These are phyloP conservation scores for Achroia grisella DNA, from an alignment of 1,140 invertebrate species.

Conservation along the genomic window DNA sequence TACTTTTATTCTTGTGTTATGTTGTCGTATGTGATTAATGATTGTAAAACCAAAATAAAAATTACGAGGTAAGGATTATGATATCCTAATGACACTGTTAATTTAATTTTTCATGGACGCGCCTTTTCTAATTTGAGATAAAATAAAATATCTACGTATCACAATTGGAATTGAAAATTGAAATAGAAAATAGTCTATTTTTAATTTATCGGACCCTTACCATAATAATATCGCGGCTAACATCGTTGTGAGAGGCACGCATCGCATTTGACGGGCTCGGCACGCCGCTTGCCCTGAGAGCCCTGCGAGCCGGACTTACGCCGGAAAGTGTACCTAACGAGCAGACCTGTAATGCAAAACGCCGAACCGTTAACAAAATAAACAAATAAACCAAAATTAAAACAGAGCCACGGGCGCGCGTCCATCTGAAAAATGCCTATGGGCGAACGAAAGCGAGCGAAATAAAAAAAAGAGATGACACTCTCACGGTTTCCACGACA, in stretches of 20 bases:
- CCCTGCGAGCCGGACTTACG: conserved; percentile 73
- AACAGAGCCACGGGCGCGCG: conserved; percentile 44
- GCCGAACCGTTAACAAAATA: conserved; percentile 69
- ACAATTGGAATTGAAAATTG: conserved; percentile 1
- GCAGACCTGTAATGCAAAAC: conserved; percentile 74
- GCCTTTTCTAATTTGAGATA: conserved; percentile 29
- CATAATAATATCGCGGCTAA: conserved; percentile 57
- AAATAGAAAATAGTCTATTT: conserved; percentile 2
- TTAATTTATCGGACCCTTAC: conserved; percentile 50
- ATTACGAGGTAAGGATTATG: conserved; percentile 8
- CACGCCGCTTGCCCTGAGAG: conserved; percentile 66
- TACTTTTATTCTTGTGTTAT: conserved; percentile 7
- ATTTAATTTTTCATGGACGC: conserved; percentile 31
- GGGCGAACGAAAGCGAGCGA: conserved; percentile 58
- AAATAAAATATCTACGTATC: background rate
- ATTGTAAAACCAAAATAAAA: conserved; percentile 10
- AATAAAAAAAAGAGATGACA: conserved; percentile 40
- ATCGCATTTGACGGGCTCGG: conserved; percentile 68
- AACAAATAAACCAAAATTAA: conserved; percentile 44
- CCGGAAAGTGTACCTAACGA: conserved; percentile 75
- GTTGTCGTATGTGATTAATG: conserved; percentile 6
- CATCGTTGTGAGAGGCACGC: conserved; percentile 73
- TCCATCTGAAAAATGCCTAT: conserved; percentile 63
- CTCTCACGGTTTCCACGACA: conserved; percentile 45
- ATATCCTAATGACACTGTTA: conserved; percentile 22